Evolutionary conservation across 2,797 vertebrate genomes (phyloP), one percentile per base, ranked within the genome.

Genomic region (Myotis myotis): DNA sequence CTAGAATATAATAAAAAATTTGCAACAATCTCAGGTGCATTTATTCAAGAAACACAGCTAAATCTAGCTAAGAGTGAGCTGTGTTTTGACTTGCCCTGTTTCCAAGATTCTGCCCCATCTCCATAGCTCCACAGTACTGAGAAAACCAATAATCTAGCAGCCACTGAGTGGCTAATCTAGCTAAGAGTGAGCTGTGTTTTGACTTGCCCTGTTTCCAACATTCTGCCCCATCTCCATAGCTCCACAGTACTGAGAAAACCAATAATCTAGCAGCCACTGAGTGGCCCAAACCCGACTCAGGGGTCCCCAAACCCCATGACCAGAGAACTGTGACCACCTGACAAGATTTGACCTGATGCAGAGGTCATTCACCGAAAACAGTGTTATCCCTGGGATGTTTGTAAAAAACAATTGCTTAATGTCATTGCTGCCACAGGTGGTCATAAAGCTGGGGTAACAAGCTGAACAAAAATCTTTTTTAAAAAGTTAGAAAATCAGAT

Each of bases 201-300:
- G 78, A 44, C 12, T 11, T 19, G 30, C 22, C 47, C 33, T n/a
- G 3, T 25, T 51, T 22, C 41, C 74, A 25, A 30, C 13, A 30
- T 2, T 2, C 55, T 23, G 4, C 16, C 19, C 5, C 28, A 10
- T 6, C 17, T n/a, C n/a, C 9, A 6, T 0, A 7, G 44, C 44
- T 44, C 66, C 83, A 41, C 19, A 3, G 41, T 3, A 55, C n/a
- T 16, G 33, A 79, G 41, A 6, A n/a, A 41, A 41, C 15, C 6
- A 8, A 55, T 0, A 1, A 22, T 22, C 47, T 25, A 23, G 53
- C 0, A 28, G 66, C 84, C 22, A 16, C 44, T 8, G 11, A 62
- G 22, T 28, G 57, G 30, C 49, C 4, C 38, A 38, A 13, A 82
- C 47, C 55, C 66, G 38, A 38, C 33, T 70, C 33, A 19, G 44